Evolutionary conservation across 2,888 invertebrate species (phyloP).

Genomic region (Oscheius sp.): DNA sequence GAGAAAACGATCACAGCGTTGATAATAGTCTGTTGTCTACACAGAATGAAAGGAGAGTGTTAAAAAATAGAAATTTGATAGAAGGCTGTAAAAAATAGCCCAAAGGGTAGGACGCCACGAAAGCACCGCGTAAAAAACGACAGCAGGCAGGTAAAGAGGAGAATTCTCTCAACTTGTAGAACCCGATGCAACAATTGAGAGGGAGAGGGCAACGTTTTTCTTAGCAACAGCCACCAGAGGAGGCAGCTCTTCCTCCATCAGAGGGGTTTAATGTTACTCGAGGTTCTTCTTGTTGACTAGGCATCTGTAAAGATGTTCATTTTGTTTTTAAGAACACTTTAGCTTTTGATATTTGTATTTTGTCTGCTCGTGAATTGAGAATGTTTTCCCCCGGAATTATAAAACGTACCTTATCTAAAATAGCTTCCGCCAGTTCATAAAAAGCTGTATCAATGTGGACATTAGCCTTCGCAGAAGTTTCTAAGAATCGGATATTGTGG

Average conservation of each 20-base stretch:
- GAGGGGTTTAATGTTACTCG: slow-evolving; percentile 23
- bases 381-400: neutral
- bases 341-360: neutral
- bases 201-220: neutral
- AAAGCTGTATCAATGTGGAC: slow-evolving; percentile 98
- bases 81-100: neutral
- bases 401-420: slow-evolving; percentile 62
- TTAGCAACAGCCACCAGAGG: slow-evolving; percentile 27
- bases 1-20: slow-evolving; percentile 18
- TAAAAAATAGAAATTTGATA: neutral
- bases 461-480: slow-evolving; percentile 97
- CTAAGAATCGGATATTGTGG: slow-evolving; percentile 80
- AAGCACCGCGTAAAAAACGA: slow-evolving; percentile 23
- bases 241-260: slow-evolving; percentile 5
- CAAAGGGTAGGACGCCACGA: neutral
- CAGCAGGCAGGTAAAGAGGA: slow-evolving; percentile 10
- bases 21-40: slow-evolving; percentile 2
- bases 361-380: neutral
- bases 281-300: slow-evolving; percentile 43
- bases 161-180: slow-evolving; percentile 7
- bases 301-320: slow-evolving; percentile 38
- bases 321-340: neutral
- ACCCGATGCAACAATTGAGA: slow-evolving; percentile 16
- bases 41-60: neutral
- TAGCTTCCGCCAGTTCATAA: slow-evolving; percentile 86